Conservation (phyloP, 2,888 invertebrate genomes). For the Trilocha varians region DNA sequence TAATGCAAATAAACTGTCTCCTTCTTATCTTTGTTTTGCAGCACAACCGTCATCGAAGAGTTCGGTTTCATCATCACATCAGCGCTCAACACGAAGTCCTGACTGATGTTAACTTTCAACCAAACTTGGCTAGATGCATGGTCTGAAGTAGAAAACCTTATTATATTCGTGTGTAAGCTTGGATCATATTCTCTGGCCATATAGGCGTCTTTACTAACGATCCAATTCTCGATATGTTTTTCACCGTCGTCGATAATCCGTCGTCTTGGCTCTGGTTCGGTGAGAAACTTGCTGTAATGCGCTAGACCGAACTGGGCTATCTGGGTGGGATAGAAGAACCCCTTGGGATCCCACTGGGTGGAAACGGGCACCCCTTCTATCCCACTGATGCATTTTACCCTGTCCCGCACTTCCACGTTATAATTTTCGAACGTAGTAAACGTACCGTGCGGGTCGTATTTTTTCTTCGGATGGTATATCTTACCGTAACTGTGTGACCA, state of each 20-base stretch:
- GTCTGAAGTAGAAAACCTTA: conserved; percentile 83
- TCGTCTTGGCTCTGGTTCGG: conserved; percentile 85
- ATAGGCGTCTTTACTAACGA: conserved; percentile 78
- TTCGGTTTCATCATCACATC: conserved; percentile 83
- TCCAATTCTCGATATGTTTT: conserved; percentile 79
- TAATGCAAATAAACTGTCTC: conserved; percentile 88
- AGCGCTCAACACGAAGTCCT: conserved; percentile 83
- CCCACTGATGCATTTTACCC: conserved; percentile 97
- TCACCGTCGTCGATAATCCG: conserved; percentile 84
- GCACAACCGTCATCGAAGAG: conserved; percentile 84
- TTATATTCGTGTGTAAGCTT: conserved; percentile 72
- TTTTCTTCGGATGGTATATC: conserved; percentile 89
- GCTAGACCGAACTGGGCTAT: conserved; percentile 98
- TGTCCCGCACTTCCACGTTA: conserved; percentile 95
- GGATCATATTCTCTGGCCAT: conserved; percentile 76
- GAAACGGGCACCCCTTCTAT: conserved; percentile 95
- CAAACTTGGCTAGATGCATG: conserved; percentile 79
- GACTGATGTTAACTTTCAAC: conserved; percentile 65
- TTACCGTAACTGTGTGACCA: conserved; percentile 97
- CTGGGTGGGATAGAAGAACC: conserved; percentile 98
- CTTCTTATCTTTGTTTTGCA: conserved; percentile 83
- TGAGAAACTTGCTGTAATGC: conserved; percentile 96
- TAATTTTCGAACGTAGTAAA: conserved; percentile 99
- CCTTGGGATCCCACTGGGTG: conserved; percentile 96
- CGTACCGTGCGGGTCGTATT: conserved; percentile 90